Conservation (phyloP, 35 echinoderm and acorn worm genomes). For the Anneissia japonica region DNA sequence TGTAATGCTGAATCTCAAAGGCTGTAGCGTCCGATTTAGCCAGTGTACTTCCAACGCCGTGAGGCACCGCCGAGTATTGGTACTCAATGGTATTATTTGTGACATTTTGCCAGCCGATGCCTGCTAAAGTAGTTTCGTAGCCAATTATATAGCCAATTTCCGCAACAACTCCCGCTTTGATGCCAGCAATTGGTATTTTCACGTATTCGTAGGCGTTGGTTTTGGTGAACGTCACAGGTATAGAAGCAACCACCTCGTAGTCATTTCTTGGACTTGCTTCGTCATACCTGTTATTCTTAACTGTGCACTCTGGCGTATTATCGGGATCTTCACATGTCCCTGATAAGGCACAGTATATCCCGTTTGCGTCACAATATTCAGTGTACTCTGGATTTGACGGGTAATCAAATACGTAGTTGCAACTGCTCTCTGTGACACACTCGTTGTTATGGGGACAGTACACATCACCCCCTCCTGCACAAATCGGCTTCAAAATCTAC, state of each 20-base stretch:
- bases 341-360: not conserved
- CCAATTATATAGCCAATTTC: not conserved
- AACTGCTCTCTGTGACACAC: not conserved
- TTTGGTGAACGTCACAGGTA: not conserved
- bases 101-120: not conserved
- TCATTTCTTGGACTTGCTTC: not conserved
- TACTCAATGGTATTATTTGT: not conserved
- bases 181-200: not conserved
- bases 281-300: not conserved
- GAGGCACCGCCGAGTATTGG: not conserved
- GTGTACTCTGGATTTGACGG: not conserved
- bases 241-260: not conserved
- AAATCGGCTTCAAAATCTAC: not conserved
- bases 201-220: not conserved
- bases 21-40: not conserved
- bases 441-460: not conserved
- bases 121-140: not conserved
- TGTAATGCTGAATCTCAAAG: not conserved
- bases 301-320: not conserved
- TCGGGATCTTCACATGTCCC: not conserved
- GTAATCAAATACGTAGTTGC: not conserved
- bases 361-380: not conserved
- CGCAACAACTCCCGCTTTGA: not conserved
- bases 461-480: not conserved
- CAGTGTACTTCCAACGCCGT: not conserved